These are phyloP conservation scores for Drosophila punjabiensis DNA, from an alignment of 1,140 invertebrate species.

Conservation along the genomic window DNA sequence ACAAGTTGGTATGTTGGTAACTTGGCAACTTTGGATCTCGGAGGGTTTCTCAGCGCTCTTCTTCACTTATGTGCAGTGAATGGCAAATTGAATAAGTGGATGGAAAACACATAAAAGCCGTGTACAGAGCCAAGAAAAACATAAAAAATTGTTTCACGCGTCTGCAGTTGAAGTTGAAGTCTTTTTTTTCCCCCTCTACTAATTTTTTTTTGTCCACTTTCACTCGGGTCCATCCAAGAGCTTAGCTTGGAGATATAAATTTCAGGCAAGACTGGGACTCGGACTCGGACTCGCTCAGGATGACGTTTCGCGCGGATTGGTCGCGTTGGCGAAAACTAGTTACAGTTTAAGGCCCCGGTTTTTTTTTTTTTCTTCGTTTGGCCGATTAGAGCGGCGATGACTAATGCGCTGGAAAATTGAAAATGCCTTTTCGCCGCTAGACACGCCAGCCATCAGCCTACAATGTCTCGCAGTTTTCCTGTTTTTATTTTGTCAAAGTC, in stretches of 20 bases:
- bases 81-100: slow-evolving; percentile 79
- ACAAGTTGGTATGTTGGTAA: slow-evolving; percentile 1
- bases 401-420: slow-evolving; percentile 80
- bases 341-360: slow-evolving; percentile 70
- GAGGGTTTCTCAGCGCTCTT: slow-evolving; percentile 20
- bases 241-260: slow-evolving; percentile 25
- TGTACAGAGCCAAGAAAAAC: slow-evolving; percentile 52
- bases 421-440: slow-evolving; percentile 59
- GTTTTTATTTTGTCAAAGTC: slow-evolving; percentile 63
- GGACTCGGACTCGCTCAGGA: slow-evolving; percentile 51
- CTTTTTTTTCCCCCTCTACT: slow-evolving; percentile 11
- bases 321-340: slow-evolving; percentile 65
- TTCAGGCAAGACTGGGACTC: slow-evolving; percentile 9
- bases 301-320: slow-evolving; percentile 62
- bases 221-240: slow-evolving; percentile 53
- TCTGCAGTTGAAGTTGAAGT: slow-evolving; percentile 58
- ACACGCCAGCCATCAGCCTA: slow-evolving; percentile 37
- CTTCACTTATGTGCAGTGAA: slow-evolving; percentile 73
- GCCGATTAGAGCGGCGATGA: slow-evolving; percentile 63
- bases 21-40: slow-evolving; percentile 10
- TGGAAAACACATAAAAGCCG: slow-evolving; percentile 58
- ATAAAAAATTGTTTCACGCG: slow-evolving; percentile 78
- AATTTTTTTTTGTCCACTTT: slow-evolving; percentile 67
- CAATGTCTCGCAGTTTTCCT: slow-evolving; percentile 21
- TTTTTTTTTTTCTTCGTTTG: background rate